These are phyloP conservation scores for Antechinus flavipes DNA, from an alignment of 2,113 vertebrate species.

Conservation along the genomic window DNA sequence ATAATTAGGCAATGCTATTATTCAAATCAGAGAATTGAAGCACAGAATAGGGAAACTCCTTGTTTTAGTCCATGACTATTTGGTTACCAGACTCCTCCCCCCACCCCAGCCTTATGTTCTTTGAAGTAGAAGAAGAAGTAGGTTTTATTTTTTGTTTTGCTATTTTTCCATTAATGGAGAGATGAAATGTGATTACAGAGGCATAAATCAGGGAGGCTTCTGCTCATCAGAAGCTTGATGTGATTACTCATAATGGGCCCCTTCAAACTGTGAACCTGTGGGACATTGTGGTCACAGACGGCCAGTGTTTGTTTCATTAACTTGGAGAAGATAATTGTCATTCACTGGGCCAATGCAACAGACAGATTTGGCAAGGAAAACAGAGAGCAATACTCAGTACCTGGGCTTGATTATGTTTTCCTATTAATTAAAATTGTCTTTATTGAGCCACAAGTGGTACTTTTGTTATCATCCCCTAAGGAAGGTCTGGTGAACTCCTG, in stretches of 20 bases:
- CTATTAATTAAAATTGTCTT: constrained; percentile 37
- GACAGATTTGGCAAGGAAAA: background rate
- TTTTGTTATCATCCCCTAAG: constrained; percentile 23
- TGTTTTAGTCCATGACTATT: background rate
- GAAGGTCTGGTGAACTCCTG: constrained; percentile 18
- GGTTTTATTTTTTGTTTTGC: background rate
- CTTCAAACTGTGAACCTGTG: background rate
- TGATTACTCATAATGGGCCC: background rate
- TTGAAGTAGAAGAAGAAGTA: background rate
- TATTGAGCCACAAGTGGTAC: background rate
- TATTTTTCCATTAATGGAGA: background rate
- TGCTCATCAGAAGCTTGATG: background rate
- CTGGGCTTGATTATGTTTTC: constrained; percentile 19
- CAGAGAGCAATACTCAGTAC: background rate
- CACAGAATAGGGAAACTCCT: background rate
- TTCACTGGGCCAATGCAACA: background rate
- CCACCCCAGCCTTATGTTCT: background rate
- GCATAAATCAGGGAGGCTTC: background rate
- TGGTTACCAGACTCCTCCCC: background rate
- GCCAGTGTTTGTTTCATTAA: constrained; percentile 3
- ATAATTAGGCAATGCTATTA: background rate
- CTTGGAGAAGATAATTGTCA: constrained; percentile 23
- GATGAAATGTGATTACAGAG: background rate
- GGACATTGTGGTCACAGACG: background rate
- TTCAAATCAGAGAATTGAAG: background rate